These are phyloP conservation scores for Drosophila ercepeae DNA, from an alignment of 1,140 invertebrate genomes.

Conservation along the genomic window DNA sequence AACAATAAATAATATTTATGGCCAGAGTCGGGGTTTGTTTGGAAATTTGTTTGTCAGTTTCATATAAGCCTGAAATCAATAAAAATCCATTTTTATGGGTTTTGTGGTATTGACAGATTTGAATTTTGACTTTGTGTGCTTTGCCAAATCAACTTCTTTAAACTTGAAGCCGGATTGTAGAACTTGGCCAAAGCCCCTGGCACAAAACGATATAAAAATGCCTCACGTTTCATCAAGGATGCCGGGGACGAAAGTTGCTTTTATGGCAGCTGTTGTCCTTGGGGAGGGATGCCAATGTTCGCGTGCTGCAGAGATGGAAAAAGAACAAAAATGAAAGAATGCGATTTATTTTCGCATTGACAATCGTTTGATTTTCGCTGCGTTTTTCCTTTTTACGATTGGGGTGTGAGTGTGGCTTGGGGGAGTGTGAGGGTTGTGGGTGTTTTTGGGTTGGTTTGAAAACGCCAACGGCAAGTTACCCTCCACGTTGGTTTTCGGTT, in stretches of 20 bases:
- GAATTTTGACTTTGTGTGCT: not conserved
- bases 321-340: slow-evolving; percentile 70
- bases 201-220: slow-evolving; percentile 60
- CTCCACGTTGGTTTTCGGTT: not conserved
- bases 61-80: not conserved
- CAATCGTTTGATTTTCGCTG: slow-evolving; percentile 79
- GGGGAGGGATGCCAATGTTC: slow-evolving; percentile 43
- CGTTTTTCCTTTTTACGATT: slow-evolving; percentile 55
- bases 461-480: slow-evolving; percentile 2
- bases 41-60: not conserved
- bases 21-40: not conserved
- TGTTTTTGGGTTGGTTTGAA: slow-evolving; percentile 5
- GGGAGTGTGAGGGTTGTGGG: not conserved
- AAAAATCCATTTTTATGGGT: not conserved
- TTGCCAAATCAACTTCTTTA: slow-evolving; percentile 3
- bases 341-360: slow-evolving; percentile 83
- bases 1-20: not conserved
- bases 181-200: slow-evolving; percentile 10
- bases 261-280: slow-evolving; percentile 79
- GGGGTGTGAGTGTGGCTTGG: not conserved
- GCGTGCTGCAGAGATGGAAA: slow-evolving; percentile 5
- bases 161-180: slow-evolving; percentile 3
- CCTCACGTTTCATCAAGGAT: slow-evolving; percentile 70
- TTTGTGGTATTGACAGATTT: not conserved
- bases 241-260: slow-evolving; percentile 59